Evolutionary conservation across 2,113 vertebrate genomes (phyloP).

Genomic region (Platysternon megacephalum): DNA sequence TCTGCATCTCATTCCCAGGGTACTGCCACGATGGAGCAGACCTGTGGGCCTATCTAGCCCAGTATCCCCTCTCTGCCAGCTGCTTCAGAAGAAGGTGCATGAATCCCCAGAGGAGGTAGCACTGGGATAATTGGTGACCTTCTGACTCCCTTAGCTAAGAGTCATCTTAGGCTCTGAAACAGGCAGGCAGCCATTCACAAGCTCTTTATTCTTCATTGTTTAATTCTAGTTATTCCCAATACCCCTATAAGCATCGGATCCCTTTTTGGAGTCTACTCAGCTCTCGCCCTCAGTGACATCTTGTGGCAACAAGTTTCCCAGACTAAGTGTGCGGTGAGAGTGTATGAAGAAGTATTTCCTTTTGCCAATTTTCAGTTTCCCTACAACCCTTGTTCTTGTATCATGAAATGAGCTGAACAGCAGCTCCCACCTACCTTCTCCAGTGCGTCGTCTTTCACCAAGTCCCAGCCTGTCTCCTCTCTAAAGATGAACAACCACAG

Average conservation of each 20-base stretch:
- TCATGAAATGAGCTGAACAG: not conserved
- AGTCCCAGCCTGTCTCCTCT: not conserved
- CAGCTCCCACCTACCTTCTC: not conserved
- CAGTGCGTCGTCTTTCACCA: not conserved
- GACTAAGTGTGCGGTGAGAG: not conserved
- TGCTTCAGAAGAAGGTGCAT: not conserved
- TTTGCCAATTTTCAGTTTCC: not conserved
- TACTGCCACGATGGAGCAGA: not conserved
- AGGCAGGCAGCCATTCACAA: not conserved
- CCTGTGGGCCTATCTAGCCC: not conserved
- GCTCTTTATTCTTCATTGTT: not conserved
- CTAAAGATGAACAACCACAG: not conserved
- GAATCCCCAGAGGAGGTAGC: not conserved
- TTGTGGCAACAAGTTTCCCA: not conserved
- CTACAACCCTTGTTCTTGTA: not conserved
- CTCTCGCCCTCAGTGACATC: not conserved
- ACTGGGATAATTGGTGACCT: not conserved
- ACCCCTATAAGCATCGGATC: not conserved
- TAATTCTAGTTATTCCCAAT: not conserved
- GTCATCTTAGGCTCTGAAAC: not conserved
- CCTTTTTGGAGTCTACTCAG: not conserved
- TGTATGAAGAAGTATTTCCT: not conserved
- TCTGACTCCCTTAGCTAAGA: not conserved
- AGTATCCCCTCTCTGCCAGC: not conserved
- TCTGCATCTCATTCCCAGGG: not conserved